phyloP scores from a whole-genome alignment of 2,888 invertebrate genomes.

The Sesia apiformis region DNA sequence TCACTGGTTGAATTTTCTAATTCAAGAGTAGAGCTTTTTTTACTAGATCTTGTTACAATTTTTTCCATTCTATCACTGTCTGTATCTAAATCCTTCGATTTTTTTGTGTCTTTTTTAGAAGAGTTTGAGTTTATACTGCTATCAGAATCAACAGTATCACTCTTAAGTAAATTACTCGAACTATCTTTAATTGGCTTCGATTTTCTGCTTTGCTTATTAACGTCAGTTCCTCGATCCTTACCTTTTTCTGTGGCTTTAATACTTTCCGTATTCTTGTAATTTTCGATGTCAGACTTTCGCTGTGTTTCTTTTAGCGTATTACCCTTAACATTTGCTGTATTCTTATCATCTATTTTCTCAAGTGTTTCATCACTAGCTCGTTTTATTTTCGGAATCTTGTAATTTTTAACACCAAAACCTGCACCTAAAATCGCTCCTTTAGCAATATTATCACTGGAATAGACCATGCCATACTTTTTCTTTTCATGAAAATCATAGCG shows the following conservation, averaged over 20 bases:
- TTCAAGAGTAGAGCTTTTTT: conserved; percentile 14
- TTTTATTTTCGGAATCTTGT: conserved; percentile 68
- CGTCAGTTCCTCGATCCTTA: conserved; percentile 6
- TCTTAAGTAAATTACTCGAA: not conserved
- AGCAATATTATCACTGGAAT: conserved; percentile 58
- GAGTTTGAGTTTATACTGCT: not conserved
- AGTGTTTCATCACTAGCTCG: conserved; percentile 19
- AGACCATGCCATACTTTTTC: conserved; percentile 42
- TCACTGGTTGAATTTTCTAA: conserved; percentile 3
- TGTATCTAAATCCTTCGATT: not conserved
- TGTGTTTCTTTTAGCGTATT: not conserved
- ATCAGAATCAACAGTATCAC: not conserved
- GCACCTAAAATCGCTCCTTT: conserved; percentile 49
- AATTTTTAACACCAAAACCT: conserved; percentile 61
- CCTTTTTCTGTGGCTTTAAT: conserved; percentile 4
- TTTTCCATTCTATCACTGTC: conserved; percentile 11
- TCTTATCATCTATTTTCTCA: not conserved
- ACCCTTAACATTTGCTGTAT: not conserved
- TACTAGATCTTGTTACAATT: conserved; percentile 33
- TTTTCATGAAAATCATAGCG: conserved; percentile 11
- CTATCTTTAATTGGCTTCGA: not conserved
- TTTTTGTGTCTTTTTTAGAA: not conserved
- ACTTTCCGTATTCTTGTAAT: conserved; percentile 6
- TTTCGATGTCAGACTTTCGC: not conserved
- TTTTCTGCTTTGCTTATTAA: conserved; percentile 4